These are phyloP conservation scores for Stegophylla sp. DNA, from an alignment of 2,888 invertebrate species.

Conservation along the genomic window DNA sequence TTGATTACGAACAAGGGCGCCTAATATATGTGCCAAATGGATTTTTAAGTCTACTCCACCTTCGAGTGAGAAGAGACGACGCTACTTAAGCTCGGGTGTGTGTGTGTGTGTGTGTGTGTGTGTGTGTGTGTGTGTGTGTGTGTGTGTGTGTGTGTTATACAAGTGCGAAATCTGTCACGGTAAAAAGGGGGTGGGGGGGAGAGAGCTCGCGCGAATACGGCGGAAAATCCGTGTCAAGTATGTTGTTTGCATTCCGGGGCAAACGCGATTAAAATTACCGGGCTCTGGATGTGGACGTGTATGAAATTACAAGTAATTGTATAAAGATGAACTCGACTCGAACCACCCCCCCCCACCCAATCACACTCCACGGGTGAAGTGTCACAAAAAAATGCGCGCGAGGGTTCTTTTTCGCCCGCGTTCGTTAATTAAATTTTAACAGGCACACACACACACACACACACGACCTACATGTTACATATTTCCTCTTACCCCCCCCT, in stretches of 20 bases:
- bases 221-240: slow-evolving; percentile 34
- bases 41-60: slow-evolving; percentile 18
- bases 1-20: slow-evolving; percentile 7
- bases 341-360: too few relatives aligned
- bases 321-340: slow-evolving; percentile 5
- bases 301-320: slow-evolving; percentile 16
- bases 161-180: slow-evolving; percentile 37
- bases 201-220: neutral
- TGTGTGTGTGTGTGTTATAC: neutral
- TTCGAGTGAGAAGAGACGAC: neutral
- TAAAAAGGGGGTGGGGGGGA: neutral
- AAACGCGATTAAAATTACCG: slow-evolving; percentile 32
- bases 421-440: neutral
- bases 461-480: too few relatives aligned
- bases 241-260: slow-evolving; percentile 27
- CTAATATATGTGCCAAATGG: neutral
- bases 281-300: neutral
- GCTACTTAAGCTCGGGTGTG: neutral
- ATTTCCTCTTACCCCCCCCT: too few relatives aligned
- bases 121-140: neutral
- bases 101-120: neutral
- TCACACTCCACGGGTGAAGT: too few relatives aligned
- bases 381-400: neutral
- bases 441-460: too few relatives aligned
- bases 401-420: neutral